phyloP scores from a whole-genome alignment of 2,797 vertebrate species.

The Ptychobarbus kaznakovi region DNA sequence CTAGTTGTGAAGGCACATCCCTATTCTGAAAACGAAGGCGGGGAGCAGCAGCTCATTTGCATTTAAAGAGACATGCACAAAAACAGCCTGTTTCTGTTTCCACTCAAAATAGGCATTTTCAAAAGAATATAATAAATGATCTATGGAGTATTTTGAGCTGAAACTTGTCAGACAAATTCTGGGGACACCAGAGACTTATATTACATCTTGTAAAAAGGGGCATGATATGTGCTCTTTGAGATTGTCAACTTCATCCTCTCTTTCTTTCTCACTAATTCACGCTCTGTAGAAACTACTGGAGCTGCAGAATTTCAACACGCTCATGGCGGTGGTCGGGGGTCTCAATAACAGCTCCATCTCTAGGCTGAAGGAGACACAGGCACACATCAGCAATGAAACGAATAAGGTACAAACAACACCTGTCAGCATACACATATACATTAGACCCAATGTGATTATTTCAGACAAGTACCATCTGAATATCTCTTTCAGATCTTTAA shows the following conservation, averaged over 20 bases:
- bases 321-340: constrained; percentile 92
- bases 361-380: constrained; percentile 89
- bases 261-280: constrained; percentile 65
- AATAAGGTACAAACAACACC: constrained; percentile 79
- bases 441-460: not conserved
- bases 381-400: constrained; percentile 84
- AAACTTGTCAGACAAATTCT: not conserved
- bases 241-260: constrained; percentile 23
- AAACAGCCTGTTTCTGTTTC: too few species aligned
- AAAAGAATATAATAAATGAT: not conserved
- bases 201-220: too few species aligned
- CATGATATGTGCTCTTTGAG: not conserved
- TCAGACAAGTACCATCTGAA: not conserved
- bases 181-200: not conserved
- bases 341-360: constrained; percentile 93
- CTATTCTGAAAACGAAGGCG: not conserved
- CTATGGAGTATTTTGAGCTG: not conserved
- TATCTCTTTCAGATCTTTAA: constrained; percentile 81
- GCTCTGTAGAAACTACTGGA: constrained; percentile 83
- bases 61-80: not conserved
- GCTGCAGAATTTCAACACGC: constrained; percentile 91
- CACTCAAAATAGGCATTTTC: not conserved
- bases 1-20: too few species aligned
- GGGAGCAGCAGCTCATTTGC: not conserved
- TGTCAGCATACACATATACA: not conserved